phyloP scores from a whole-genome alignment of 2,888 invertebrate genomes.

The Euphydryas editha region DNA sequence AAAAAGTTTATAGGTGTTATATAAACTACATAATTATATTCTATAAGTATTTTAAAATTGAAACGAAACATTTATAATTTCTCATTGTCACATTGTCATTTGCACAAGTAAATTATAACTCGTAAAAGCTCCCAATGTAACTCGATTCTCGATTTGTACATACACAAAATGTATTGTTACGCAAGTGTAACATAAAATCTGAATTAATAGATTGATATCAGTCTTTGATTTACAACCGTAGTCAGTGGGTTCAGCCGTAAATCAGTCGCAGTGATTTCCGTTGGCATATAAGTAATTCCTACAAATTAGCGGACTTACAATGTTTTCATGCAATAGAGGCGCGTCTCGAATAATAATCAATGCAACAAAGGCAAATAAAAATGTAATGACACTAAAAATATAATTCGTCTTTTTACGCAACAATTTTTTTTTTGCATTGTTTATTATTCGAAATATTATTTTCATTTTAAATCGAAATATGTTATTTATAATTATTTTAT shows the following conservation, averaged over 20 bases:
- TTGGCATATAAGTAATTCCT: slow-evolving; percentile 48
- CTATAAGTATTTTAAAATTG: not conserved
- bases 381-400: slow-evolving; percentile 3
- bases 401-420: not conserved
- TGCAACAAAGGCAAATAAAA: slow-evolving; percentile 19
- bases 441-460: too few species aligned
- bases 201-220: slow-evolving; percentile 54
- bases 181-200: slow-evolving; percentile 16
- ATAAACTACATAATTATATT: not conserved
- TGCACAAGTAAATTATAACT: not conserved
- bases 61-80: not conserved
- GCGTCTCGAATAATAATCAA: slow-evolving; percentile 26
- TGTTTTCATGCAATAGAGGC: slow-evolving; percentile 27
- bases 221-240: slow-evolving; percentile 51
- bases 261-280: slow-evolving; percentile 50
- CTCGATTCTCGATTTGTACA: not conserved
- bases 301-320: slow-evolving; percentile 46
- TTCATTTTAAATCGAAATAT: too few species aligned
- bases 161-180: slow-evolving; percentile 11
- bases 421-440: not conserved
- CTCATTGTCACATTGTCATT: not conserved
- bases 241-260: slow-evolving; percentile 41
- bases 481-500: too few species aligned
- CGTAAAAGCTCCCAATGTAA: not conserved
- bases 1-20: too few species aligned